phyloP scores from a whole-genome alignment of 1,140 invertebrate genomes.

The Catajapyx aquilonaris region DNA sequence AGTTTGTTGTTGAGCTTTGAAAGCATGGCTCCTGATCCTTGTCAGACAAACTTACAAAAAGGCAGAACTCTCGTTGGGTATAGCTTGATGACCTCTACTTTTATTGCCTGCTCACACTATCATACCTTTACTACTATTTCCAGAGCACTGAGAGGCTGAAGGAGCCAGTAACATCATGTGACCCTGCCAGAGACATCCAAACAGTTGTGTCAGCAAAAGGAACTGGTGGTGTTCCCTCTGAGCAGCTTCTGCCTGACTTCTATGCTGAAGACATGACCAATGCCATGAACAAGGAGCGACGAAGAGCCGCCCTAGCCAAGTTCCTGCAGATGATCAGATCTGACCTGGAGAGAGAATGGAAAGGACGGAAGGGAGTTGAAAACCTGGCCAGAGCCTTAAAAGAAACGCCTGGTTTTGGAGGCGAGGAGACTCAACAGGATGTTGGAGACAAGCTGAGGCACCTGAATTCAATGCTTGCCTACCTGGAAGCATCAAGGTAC shows the following conservation, averaged over 20 bases:
- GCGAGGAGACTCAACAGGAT: conserved; percentile 77
- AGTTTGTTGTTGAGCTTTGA: too few relatives aligned
- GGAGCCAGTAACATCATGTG: conserved; percentile 42
- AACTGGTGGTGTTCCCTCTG: conserved; percentile 31
- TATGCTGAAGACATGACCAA: conserved; percentile 85
- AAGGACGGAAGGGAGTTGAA: conserved; percentile 66
- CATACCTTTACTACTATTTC: too few relatives aligned
- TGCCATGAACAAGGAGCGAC: conserved; percentile 73
- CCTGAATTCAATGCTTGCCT: conserved; percentile 75
- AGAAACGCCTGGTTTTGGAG: conserved; percentile 68
- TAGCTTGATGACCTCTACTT: too few relatives aligned
- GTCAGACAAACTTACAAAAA: too few relatives aligned
- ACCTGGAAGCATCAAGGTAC: conserved; percentile 69
- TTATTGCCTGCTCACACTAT: too few relatives aligned
- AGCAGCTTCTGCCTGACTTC: conserved; percentile 78
- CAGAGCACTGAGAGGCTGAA: conserved; percentile 45
- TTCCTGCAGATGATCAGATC: conserved; percentile 59
- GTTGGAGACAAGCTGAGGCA: conserved; percentile 78
- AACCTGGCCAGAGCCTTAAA: conserved; percentile 77
- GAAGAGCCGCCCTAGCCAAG: conserved; percentile 65
- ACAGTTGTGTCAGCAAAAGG: conserved; percentile 36
- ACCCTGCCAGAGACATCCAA: conserved; percentile 49
- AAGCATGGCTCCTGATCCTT: too few relatives aligned
- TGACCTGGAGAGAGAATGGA: conserved; percentile 63
- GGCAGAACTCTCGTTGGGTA: too few relatives aligned